These are phyloP conservation scores for Melinaea menophilus DNA, from an alignment of 2,888 invertebrate genomes.

Conservation along the genomic window DNA sequence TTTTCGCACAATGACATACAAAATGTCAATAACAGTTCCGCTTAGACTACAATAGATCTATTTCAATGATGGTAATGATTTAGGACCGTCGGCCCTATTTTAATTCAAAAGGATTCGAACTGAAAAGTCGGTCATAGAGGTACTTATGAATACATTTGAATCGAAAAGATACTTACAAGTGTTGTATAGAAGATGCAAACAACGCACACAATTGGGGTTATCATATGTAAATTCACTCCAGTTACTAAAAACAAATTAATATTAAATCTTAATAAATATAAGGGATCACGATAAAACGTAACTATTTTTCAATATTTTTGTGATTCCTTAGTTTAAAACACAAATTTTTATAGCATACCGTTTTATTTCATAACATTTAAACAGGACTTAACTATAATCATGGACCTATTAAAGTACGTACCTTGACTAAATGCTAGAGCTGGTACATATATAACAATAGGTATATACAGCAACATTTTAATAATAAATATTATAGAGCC, in stretches of 20 bases:
- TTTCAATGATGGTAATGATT: slow-evolving; percentile 13
- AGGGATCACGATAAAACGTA: too few relatives aligned
- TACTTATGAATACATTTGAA: slow-evolving; percentile 35
- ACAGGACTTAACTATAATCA: not conserved
- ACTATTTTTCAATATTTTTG: too few relatives aligned
- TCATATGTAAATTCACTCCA: slow-evolving; percentile 87
- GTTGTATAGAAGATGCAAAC: slow-evolving; percentile 97
- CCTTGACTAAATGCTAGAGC: slow-evolving; percentile 91
- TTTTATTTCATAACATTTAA: too few relatives aligned
- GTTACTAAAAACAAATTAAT: slow-evolving; percentile 79
- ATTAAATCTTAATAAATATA: not conserved
- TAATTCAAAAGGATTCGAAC: not conserved
- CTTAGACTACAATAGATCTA: slow-evolving; percentile 16
- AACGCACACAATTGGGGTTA: slow-evolving; percentile 87
- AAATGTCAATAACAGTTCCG: slow-evolving; percentile 12
- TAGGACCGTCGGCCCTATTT: slow-evolving; percentile 13
- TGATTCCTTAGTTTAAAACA: too few relatives aligned
- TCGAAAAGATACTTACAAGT: slow-evolving; percentile 79
- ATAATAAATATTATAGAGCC: slow-evolving; percentile 83
- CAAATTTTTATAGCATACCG: too few relatives aligned
- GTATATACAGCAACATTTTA: slow-evolving; percentile 87
- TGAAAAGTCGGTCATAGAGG: not conserved
- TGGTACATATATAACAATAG: slow-evolving; percentile 92
- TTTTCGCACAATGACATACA: slow-evolving; percentile 8
- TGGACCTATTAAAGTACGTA: slow-evolving; percentile 43